Base-by-base conservation (phyloP, 2,113 vertebrate species). In the Oenanthe oenanthe region DNA sequence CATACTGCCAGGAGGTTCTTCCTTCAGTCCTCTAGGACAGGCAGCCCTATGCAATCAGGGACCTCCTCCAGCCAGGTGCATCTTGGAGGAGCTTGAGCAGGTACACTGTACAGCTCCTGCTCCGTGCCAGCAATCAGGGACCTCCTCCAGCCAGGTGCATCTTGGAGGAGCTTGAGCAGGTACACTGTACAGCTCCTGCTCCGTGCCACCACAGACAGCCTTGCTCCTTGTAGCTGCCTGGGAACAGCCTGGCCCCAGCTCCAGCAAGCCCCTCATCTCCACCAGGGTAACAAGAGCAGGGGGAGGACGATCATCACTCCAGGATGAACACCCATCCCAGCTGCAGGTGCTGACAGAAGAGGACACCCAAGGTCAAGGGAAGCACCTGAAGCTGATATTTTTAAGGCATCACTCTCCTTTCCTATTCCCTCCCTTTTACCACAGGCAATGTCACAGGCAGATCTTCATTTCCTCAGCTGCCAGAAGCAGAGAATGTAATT, bases 361-460 rank as follows among this genome's bases (percentile, higher is more conserved):
- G 61, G 19, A 78, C 2, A 9, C 17, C 20, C 28, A 34, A 88
- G 72, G 79, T 79, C 42, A 80, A 70, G 48, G 56, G 72, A 94
- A 86, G 29, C 34, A 83, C 79, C 75, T 83, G 80, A 88, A 92
- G 75, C 66, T 42, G 10, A 48, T 51, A 31, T 60, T 93, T 88
- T 74, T 60, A 91, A 93, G 88, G 56, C 31, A 34, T 93, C 75
- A 40, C 50, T 71, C 79, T 80, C n/a, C 71, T 96, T 89, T 74
- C 60, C 53, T 85, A 36, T 88, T 92, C 75, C 50, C 67, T 94
- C 75, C 75, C 61, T 93, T 94, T 95, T 89, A 96, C 90, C 71
- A 83, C 78, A 93, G 58, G 83, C 50, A 76, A n/a, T 74, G 93
- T 96, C 71, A 85, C 85, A 66, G 84, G 45, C 47, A 85, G 43